Conservation (phyloP, 1,140 invertebrate species). For the Chrysoperla carnea region DNA sequence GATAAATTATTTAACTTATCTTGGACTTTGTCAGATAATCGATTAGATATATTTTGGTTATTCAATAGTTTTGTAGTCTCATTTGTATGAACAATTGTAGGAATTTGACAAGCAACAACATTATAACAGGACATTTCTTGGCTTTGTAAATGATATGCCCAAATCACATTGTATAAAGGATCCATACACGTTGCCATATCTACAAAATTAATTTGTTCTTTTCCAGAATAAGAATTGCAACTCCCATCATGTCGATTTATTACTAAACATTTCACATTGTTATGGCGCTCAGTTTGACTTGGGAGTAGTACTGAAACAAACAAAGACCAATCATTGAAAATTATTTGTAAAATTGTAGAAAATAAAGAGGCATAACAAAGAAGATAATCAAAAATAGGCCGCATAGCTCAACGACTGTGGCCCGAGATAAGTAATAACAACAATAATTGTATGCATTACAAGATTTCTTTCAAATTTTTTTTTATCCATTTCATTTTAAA, state of each 20-base stretch:
- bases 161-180: constrained; percentile 70
- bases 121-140: constrained; percentile 67
- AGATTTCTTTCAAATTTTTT: no score
- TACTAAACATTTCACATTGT: constrained; percentile 61
- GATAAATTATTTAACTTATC: not conserved
- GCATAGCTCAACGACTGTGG: not conserved
- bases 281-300: constrained; percentile 40
- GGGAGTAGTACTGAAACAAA: constrained; percentile 45
- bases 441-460: no score
- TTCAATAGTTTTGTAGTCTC: not conserved
- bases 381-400: no score
- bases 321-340: constrained; percentile 14
- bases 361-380: no score
- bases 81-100: constrained; percentile 2
- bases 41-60: not conserved
- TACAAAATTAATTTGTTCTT: constrained; percentile 61
- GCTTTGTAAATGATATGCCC: constrained; percentile 57
- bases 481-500: no score
- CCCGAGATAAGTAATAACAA: not conserved
- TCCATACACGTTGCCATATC: constrained; percentile 65
- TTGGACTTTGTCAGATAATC: not conserved
- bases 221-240: constrained; percentile 60
- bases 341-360: not conserved
- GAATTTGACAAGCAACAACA: constrained; percentile 49
- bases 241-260: constrained; percentile 71